Base-by-base conservation (phyloP, 2,797 vertebrate species). In the Harpagifer antarcticus region DNA sequence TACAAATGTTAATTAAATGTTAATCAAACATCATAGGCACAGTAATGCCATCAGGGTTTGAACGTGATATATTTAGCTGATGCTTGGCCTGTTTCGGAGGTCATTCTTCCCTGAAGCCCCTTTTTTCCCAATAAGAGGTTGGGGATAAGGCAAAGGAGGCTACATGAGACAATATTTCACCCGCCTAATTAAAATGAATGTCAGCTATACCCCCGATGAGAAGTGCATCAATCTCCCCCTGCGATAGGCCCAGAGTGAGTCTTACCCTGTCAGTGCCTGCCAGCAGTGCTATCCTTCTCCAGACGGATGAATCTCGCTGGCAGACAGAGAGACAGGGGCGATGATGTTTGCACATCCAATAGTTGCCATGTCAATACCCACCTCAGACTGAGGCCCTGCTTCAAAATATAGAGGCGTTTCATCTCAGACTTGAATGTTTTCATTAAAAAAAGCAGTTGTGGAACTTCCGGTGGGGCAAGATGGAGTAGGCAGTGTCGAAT, bases 121-220 rank as follows among this genome's bases (percentile, higher is more conserved):
- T 19, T 66, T 70, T 76, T 75, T 68, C 58, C 69, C 72, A 74
- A 80, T 31, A 54, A 81, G 75, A 78, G 74, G 70, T 78, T 54
- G 75, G 85, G 82, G 78, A 78, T 58, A 86, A 83, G 85, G 83
- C 86, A 53, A 74, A 63, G 48, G 70, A 82, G 80, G 72, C 79
- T 65, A 68, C 59, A 76, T 74, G 88, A 92, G 87, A 88, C 85
- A 86, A 86, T 90, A 83, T 89, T 89, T 88, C 6, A 70, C 80
- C 69, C 15, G 74, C 87, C 93, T 95, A 95, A 96, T 96, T 95
- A 95, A 93, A 95, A 93, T 92, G 91, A 95, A 95, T 95, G 94
- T 94, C 95, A 95, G 89, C 88, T 86, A 83, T 88, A 73, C 86
- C 91, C 89, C 89, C 68, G 71, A 88, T 84, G 94, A 91, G 91